Evolutionary conservation across 2,113 vertebrate genomes (phyloP).

Genomic region (Carettochelys insculpta): DNA sequence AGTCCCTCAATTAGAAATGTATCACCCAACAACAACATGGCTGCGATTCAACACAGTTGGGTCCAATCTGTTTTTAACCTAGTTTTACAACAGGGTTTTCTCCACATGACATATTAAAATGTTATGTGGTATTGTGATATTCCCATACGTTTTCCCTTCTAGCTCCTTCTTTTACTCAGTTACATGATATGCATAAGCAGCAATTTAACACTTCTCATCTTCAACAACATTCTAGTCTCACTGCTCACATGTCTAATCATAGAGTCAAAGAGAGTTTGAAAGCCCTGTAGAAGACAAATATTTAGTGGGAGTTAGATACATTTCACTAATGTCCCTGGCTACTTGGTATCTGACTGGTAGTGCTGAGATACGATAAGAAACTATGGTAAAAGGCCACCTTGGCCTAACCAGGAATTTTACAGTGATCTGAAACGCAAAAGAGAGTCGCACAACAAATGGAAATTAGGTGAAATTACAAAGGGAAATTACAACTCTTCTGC

Average conservation of each 20-base stretch:
- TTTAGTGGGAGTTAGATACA: background rate
- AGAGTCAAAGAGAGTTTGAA: background rate
- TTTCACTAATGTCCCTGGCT: background rate
- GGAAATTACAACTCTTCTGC: too few relatives aligned
- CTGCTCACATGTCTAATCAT: background rate
- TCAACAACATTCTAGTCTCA: background rate
- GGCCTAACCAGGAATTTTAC: too few relatives aligned
- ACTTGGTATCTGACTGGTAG: background rate
- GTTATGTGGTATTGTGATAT: background rate
- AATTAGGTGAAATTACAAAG: too few relatives aligned
- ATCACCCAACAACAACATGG: background rate
- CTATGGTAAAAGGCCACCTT: too few relatives aligned
- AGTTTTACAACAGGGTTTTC: background rate
- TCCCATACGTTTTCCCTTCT: background rate
- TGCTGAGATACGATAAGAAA: too few relatives aligned
- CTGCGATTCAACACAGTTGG: background rate
- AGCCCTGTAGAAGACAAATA: background rate
- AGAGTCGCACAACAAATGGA: too few relatives aligned
- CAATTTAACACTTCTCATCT: background rate
- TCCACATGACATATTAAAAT: background rate
- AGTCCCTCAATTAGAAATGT: background rate
- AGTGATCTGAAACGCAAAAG: too few relatives aligned
- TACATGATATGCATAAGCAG: background rate
- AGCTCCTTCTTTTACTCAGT: background rate
- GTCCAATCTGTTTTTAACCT: background rate